Base-by-base conservation (phyloP, 1,140 invertebrate species). In the Eumaeus atala region DNA sequence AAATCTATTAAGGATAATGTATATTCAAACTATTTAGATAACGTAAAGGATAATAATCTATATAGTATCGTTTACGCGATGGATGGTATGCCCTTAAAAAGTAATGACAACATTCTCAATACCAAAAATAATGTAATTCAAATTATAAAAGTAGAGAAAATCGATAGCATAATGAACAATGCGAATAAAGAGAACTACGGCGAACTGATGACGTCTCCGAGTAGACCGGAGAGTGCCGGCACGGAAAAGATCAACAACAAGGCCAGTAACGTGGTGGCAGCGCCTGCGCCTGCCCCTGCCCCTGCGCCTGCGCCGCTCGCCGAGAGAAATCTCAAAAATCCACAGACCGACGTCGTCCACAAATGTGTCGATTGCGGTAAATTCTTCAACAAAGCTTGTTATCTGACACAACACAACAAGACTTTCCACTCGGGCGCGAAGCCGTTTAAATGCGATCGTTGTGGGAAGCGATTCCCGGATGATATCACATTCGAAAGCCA, bases 391-490 rank as follows among this genome's bases (percentile, higher is more conserved):
- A 95, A 94, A 67, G 91, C 93, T 16, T 96, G 95, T 74, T 96
- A 96, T 72, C 84, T 96, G 14, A 96, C 94, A 34, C 95, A 96
- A 77, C 95, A 96, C 86, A 95, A 95, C 79, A 96, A 95, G 77
- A 95, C 93, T 59, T 95, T 95, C 81, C 95, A 97, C 75, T 91
- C 91, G 37, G 95, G 95, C 40, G 93, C 93, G 63, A 95, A 95
- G 72, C 94, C 94, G 3, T 96, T 91, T 76, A 96, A 96, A 76
- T 97, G 95, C 70, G 86, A 89, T 52, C 90, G 92, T 51, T 96
- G 95, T 74, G 95, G 95, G 36, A 96, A 96, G 74, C 90, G 95
- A 3, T 96, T 95, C 84, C 90, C 91, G 3, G 89, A 89, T 59
- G 91, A 92, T 42, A 85, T 89, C 2, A 85, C 90, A 2, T 93